These are phyloP conservation scores for Campylomormyrus numenius DNA, from an alignment of 2,113 vertebrate genomes.

Conservation along the genomic window DNA sequence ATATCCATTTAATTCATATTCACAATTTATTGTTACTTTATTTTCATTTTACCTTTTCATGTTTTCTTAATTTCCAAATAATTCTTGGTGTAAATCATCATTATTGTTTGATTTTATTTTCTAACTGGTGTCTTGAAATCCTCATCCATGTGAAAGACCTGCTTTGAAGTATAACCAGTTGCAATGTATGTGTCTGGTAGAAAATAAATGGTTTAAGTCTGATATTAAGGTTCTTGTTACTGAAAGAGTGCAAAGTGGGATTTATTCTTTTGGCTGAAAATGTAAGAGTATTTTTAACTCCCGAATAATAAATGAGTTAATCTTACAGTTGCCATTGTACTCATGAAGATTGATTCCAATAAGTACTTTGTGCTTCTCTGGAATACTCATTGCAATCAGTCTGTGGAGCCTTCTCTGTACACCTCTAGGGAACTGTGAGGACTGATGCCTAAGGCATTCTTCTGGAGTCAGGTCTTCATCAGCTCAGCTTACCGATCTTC, in stretches of 20 bases:
- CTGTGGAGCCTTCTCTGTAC: background rate
- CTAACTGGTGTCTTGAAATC: background rate
- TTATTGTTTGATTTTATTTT: background rate
- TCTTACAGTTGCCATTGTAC: background rate
- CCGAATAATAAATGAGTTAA: background rate
- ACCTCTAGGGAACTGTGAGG: background rate
- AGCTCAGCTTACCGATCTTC: background rate
- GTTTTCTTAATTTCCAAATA: background rate
- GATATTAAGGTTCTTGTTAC: background rate
- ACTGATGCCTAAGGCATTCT: background rate
- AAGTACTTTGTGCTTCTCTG: background rate
- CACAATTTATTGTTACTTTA: background rate
- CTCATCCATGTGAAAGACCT: background rate
- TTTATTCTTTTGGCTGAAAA: background rate
- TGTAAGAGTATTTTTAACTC: background rate
- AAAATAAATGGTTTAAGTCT: background rate
- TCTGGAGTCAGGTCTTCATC: background rate
- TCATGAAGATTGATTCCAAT: background rate
- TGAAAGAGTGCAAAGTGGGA: background rate
- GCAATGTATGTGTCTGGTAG: background rate
- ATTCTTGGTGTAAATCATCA: background rate
- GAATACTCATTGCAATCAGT: background rate
- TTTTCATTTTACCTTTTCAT: background rate
- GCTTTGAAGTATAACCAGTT: background rate
- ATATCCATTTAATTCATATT: background rate